Evolutionary conservation across 2,888 invertebrate genomes (phyloP), one percentile per base, ranked within the genome.

Genomic region (Electrophaes corylata): DNA sequence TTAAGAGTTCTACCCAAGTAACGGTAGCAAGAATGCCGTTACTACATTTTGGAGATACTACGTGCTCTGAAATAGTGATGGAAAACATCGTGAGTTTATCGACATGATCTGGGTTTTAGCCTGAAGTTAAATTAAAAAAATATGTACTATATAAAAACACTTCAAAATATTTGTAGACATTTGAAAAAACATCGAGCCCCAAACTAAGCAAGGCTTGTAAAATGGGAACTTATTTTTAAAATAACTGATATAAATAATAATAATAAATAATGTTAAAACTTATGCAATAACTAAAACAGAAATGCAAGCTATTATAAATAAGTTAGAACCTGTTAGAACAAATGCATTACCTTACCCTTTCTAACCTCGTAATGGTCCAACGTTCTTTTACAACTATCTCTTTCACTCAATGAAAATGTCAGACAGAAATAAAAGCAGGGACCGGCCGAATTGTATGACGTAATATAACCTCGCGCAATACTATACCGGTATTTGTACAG

Each of bases 381-480:
- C n/a, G 47, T 26, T 47, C 37, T 14, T 3, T 18, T 29, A 6
- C 35, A 45, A 39, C 49, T 57, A 54, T 58, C 58, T 54, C 59
- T 41, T 46, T 54, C 54, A 5, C 44, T 44, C 48, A 58, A 19
- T 57, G 45, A 45, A 57, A 60, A 57, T 52, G 56, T 50, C 47
- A 56, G 56, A 33, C 40, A 50, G 18, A 39, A 48, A 35, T 53
- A 50, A 50, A 52, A 52, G 33, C 52, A n/a, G 47, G 41, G 41
- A 26, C 44, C 19, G 18, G 37, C 37, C 56, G 53, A 64, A 59
- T 52, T 41, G 39, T 26, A 19, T 71, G 71, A 71, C 63, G 69
- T 69, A 71, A 71, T 31, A 12, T 40, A 67, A 53, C 68, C 68
- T 72, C 69, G 70, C 64, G 65, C 63, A 69, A 65, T 16, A 43